Conservation (phyloP, 1,140 invertebrate species). For the Drosophila biarmipes region DNA sequence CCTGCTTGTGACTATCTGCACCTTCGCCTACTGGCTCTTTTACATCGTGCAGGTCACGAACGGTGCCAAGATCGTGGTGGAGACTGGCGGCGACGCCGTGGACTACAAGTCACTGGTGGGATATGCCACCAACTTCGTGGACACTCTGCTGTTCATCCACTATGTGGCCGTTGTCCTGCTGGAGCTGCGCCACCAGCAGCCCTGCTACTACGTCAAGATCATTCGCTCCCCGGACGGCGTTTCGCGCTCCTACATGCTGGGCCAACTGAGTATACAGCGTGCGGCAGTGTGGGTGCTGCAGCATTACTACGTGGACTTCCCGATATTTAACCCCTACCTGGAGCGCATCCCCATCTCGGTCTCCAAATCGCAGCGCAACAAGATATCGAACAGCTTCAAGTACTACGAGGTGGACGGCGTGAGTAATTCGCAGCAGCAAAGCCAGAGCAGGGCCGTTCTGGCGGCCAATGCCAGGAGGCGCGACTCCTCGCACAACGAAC, state of each 20-base stretch:
- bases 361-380: slow-evolving; percentile 92
- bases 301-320: slow-evolving; percentile 98
- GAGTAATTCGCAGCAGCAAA: slow-evolving; percentile 88
- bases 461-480: slow-evolving; percentile 90
- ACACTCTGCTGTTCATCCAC: slow-evolving; percentile 97
- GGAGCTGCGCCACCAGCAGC: slow-evolving; percentile 95
- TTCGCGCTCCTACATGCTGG: slow-evolving; percentile 93
- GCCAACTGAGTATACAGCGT: slow-evolving; percentile 96
- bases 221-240: slow-evolving; percentile 97
- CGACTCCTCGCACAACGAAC: slow-evolving; percentile 96
- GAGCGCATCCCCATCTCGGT: slow-evolving; percentile 91
- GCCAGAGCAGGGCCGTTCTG: slow-evolving; percentile 88
- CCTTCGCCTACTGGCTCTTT: slow-evolving; percentile 98
- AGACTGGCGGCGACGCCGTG: slow-evolving; percentile 89
- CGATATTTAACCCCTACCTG: slow-evolving; percentile 98
- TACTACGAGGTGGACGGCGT: slow-evolving; percentile 98
- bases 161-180: slow-evolving; percentile 96
- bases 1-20: slow-evolving; percentile 95
- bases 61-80: slow-evolving; percentile 90
- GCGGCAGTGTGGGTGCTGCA: slow-evolving; percentile 97
- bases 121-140: slow-evolving; percentile 95
- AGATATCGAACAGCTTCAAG: slow-evolving; percentile 93
- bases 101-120: slow-evolving; percentile 94
- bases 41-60: slow-evolving; percentile 96
- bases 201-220: slow-evolving; percentile 95